Percentiles rank a stretch among this genome's conserved stretches.
Evolutionary conservation across 2,797 vertebrate species (phyloP).

Genomic region (Coranthus polyacanthus): DNA sequence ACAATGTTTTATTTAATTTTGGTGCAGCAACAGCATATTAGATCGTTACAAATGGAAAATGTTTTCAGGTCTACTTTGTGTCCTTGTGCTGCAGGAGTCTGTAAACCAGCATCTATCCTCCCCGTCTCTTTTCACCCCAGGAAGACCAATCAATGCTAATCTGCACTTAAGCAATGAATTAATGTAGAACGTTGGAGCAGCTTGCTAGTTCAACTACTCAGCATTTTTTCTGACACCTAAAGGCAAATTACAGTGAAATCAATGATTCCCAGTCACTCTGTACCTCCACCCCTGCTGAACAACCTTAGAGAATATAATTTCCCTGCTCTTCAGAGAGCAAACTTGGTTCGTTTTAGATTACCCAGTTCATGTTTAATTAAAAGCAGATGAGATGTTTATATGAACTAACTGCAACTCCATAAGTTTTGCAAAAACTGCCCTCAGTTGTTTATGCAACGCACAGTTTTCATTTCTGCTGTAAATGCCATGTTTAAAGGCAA

Average conservation of each 20-base stretch:
- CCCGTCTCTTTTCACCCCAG: constrained; percentile 37
- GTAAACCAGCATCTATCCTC: constrained; percentile 43
- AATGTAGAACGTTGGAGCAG: constrained; percentile 68
- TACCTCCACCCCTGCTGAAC: constrained; percentile 31
- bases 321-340: constrained; percentile 48
- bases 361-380: constrained; percentile 49
- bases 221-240: constrained; percentile 77
- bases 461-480: constrained; percentile 13
- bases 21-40: neutral
- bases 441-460: constrained; percentile 17
- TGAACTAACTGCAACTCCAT: constrained; percentile 11
- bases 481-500: neutral
- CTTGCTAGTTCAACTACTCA: constrained; percentile 64
- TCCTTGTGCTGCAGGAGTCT: constrained; percentile 16
- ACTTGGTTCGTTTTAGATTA: constrained; percentile 42
- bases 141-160: constrained; percentile 77
- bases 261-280: constrained; percentile 56
- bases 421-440: constrained; percentile 3
- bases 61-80: neutral
- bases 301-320: constrained; percentile 44
- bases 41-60: constrained; percentile 1
- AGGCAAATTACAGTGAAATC: constrained; percentile 83
- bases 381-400: constrained; percentile 9
- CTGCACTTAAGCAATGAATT: constrained; percentile 75
- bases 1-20: constrained; percentile 19